Evolutionary conservation across 2,888 invertebrate species (phyloP).

Genomic region (Dicranocentrus wangi): DNA sequence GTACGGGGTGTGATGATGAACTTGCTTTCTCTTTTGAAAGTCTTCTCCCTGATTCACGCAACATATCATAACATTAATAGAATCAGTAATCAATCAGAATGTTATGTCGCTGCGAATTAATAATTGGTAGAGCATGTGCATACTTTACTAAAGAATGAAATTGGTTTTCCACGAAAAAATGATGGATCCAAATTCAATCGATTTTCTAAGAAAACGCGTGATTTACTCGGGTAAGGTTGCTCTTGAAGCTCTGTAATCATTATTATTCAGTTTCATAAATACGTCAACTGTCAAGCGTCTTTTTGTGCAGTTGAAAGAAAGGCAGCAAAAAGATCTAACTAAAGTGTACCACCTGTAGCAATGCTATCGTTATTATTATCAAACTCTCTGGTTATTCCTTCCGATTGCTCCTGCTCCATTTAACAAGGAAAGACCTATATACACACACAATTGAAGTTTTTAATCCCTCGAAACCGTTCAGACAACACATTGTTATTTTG

Average conservation of each 20-base stretch:
- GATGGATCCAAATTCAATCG: constrained; percentile 3
- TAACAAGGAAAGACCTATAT: constrained; percentile 20
- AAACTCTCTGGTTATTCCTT: background rate
- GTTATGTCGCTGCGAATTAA: too few relatives aligned
- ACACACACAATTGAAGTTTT: background rate
- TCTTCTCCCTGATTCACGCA: constrained; percentile 50
- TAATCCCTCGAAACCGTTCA: too few relatives aligned
- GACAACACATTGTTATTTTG: too few relatives aligned
- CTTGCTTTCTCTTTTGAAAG: constrained; percentile 27
- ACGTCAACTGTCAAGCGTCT: too few relatives aligned
- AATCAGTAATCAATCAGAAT: too few relatives aligned
- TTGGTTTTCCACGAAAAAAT: constrained; percentile 12
- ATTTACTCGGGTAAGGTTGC: background rate
- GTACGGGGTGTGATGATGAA: constrained; percentile 41
- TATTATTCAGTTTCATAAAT: too few relatives aligned
- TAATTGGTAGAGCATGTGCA: background rate
- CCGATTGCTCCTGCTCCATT: constrained; percentile 22
- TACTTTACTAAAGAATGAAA: constrained; percentile 18
- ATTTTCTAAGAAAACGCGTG: constrained; percentile 9
- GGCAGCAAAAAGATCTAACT: too few relatives aligned
- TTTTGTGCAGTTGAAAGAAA: too few relatives aligned
- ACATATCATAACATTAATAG: too few relatives aligned
- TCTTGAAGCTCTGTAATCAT: too few relatives aligned
- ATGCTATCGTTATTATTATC: background rate
- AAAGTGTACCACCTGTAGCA: background rate